These are phyloP conservation scores for Pegea sp. DNA, from an alignment of 23 tunicate genomes.

Conservation along the genomic window DNA sequence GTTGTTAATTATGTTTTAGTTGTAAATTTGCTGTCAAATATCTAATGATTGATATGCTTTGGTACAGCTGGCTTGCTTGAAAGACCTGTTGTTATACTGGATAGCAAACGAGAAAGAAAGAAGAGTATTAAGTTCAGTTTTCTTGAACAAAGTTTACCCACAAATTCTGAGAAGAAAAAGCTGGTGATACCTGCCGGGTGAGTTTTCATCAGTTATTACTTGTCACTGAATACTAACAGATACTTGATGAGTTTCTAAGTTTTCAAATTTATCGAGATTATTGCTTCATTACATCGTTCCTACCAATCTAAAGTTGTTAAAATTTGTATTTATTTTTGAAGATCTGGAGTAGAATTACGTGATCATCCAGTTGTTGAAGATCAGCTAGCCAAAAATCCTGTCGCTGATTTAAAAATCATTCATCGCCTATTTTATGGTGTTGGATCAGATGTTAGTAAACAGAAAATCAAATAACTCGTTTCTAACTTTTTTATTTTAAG, in stretches of 20 bases:
- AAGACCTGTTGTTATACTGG: conserved; percentile 45
- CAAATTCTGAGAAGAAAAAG: conserved; percentile 34
- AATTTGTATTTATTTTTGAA: neutral
- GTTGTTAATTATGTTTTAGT: neutral
- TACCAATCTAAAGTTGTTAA: neutral
- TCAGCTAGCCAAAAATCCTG: conserved; percentile 31
- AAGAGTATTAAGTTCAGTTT: conserved; percentile 41
- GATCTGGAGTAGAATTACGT: conserved; percentile 25
- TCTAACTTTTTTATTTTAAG: conserved; percentile 3
- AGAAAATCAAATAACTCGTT: neutral
- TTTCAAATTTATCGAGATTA: neutral
- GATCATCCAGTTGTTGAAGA: conserved; percentile 63
- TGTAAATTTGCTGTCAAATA: neutral
- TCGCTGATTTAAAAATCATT: conserved; percentile 56
- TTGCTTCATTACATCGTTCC: neutral
- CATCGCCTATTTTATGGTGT: conserved; percentile 48
- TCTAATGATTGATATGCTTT: neutral
- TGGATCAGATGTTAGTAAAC: conserved; percentile 30
- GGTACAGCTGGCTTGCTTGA: conserved; percentile 47
- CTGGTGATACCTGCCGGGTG: conserved; percentile 53
- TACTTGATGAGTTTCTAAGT: neutral
- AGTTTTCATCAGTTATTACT: neutral
- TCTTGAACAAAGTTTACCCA: conserved; percentile 25
- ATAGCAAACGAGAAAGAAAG: conserved; percentile 47
- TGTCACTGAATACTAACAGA: neutral